These are phyloP conservation scores for Etheostoma perlongum DNA, from an alignment of 2,797 vertebrate species.

Conservation along the genomic window DNA sequence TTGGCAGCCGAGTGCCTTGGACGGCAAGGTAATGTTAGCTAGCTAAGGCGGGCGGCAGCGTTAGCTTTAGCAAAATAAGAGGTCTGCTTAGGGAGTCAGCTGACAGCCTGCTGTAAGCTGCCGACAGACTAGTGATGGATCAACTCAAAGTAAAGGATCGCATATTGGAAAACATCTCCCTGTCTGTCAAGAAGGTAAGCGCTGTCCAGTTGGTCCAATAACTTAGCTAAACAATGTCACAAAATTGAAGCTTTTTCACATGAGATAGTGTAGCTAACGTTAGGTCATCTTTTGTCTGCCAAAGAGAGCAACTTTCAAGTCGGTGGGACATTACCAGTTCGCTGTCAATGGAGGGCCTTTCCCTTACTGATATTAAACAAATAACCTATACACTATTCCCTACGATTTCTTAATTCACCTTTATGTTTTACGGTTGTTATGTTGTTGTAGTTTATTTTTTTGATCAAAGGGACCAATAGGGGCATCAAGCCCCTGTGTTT, in stretches of 20 bases:
- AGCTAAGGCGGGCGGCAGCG: conserved; percentile 38
- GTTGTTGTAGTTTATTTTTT: background rate
- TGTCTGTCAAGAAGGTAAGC: conserved; percentile 97
- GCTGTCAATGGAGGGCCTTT: conserved; percentile 36
- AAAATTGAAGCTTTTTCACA: background rate
- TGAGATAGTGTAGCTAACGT: conserved; percentile 4
- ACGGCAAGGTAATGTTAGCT: conserved; percentile 40
- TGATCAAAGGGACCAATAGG: conserved; percentile 11
- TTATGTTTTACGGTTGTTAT: background rate
- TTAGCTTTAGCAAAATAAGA: conserved; percentile 73
- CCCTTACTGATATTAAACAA: background rate
- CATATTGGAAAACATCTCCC: conserved; percentile 96
- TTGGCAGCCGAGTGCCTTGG: background rate
- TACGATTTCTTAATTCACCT: rapidly evolving
- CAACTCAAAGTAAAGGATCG: conserved; percentile 96
- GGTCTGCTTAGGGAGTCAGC: conserved; percentile 73
- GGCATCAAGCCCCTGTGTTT: conserved; percentile 19
- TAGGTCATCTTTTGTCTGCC: conserved; percentile 54
- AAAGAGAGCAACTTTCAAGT: conserved; percentile 61
- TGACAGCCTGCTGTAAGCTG: conserved; percentile 76
- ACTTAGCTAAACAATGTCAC: no score
- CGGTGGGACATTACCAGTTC: conserved; percentile 11
- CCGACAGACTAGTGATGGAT: conserved; percentile 88
- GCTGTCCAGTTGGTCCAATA: background rate
- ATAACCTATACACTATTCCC: background rate